Evolutionary conservation across 2,888 invertebrate species (phyloP).

Genomic region (Sinelater perroti): DNA sequence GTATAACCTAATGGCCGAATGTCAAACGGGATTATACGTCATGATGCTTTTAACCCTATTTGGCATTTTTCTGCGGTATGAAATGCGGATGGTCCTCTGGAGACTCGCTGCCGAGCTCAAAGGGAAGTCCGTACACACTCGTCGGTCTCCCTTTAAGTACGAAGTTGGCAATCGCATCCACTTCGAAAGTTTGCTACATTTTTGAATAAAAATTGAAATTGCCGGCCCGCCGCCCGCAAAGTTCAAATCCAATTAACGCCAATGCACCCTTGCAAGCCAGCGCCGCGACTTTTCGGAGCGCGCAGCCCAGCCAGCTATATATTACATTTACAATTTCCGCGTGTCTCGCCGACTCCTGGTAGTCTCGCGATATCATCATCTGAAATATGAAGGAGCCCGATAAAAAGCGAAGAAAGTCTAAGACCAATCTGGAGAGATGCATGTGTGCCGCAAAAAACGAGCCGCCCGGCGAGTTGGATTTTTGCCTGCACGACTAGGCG

Average conservation of each 20-base stretch:
- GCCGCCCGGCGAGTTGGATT: constrained; percentile 27
- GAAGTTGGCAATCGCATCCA: constrained; percentile 18
- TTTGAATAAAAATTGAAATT: constrained; percentile 18
- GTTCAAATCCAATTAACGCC: constrained; percentile 29
- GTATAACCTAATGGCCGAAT: constrained; percentile 41
- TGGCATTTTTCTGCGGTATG: constrained; percentile 35
- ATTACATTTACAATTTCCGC: constrained; percentile 43
- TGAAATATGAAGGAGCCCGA: constrained; percentile 41
- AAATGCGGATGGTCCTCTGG: constrained; percentile 28
- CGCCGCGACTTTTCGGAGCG: constrained; percentile 23
- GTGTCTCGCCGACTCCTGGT: constrained; percentile 33
- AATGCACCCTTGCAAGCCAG: constrained; percentile 28
- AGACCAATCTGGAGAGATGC: constrained; percentile 36
- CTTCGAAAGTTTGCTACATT: constrained; percentile 10
- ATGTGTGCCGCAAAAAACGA: constrained; percentile 37
- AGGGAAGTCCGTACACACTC: constrained; percentile 9
- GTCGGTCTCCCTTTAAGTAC: constrained; percentile 20
- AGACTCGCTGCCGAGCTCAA: constrained; percentile 9
- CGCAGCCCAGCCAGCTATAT: constrained; percentile 29
- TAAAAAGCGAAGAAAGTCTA: constrained; percentile 41
- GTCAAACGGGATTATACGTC: constrained; percentile 41
- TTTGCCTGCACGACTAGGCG: constrained; percentile 27
- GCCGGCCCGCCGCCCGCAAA: not conserved
- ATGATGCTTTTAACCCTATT: constrained; percentile 40
- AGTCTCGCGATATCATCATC: constrained; percentile 32